A percentile compares a stretch with the other conserved stretches of the same genome.
Conservation (phyloP, 1,140 invertebrate genomes). For the Ceratoteleas bidentatus region DNA sequence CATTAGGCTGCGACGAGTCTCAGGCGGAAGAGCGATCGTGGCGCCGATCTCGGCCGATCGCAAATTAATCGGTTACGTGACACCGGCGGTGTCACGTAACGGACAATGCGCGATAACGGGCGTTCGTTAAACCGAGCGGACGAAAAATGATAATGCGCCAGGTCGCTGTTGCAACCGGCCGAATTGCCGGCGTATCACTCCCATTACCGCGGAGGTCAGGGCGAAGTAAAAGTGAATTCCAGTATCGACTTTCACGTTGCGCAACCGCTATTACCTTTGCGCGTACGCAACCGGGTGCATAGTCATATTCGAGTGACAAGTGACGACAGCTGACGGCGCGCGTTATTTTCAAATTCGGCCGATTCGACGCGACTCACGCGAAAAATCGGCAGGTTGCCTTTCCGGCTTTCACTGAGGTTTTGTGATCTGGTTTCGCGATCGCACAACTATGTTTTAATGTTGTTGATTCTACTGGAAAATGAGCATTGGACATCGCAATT, state of each 20-base stretch:
- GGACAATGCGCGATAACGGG: constrained; percentile 32
- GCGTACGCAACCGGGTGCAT: constrained; percentile 48
- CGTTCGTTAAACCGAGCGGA: constrained; percentile 10
- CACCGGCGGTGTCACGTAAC: constrained; percentile 35
- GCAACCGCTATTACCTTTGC: constrained; percentile 56
- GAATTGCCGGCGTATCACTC: constrained; percentile 32
- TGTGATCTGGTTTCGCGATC: too few species aligned
- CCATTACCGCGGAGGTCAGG: constrained; percentile 58
- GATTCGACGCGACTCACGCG: background rate
- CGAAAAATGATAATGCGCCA: constrained; percentile 30
- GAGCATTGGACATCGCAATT: too few species aligned
- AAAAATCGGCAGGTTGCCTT: constrained; percentile 4
- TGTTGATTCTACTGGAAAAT: too few species aligned
- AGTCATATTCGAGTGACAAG: constrained; percentile 56
- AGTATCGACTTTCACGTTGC: constrained; percentile 63
- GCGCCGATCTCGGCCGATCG: constrained; percentile 56
- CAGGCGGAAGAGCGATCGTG: constrained; percentile 61
- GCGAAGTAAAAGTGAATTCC: constrained; percentile 65
- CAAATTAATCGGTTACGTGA: constrained; percentile 63
- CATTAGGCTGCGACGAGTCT: constrained; percentile 53
- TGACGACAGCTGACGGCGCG: constrained; percentile 59
- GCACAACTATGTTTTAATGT: too few species aligned
- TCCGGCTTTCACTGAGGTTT: constrained; percentile 2
- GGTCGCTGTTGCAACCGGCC: constrained; percentile 30
- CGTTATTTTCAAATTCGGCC: constrained; percentile 34